A percentile compares a stretch with the other conserved stretches of the same genome.
Evolutionary conservation across 2,113 vertebrate species (phyloP).

Genomic region (Rhabdornis inornatus): DNA sequence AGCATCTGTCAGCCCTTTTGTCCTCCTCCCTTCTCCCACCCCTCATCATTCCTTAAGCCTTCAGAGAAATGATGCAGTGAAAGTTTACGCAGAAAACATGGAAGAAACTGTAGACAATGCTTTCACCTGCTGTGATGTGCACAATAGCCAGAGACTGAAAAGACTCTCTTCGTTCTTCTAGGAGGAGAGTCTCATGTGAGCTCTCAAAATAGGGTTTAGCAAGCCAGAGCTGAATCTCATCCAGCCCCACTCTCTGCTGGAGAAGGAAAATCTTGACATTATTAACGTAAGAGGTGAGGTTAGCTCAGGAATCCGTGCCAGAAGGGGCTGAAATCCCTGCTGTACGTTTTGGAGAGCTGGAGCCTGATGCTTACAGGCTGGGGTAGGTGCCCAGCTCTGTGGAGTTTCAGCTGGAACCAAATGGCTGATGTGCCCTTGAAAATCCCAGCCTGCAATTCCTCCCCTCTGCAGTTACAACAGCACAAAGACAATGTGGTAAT

Average conservation of each 20-base stretch:
- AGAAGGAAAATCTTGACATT: constrained; percentile 41
- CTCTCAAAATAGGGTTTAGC: constrained; percentile 16
- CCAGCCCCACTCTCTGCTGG: constrained; percentile 4
- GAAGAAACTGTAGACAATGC: background rate
- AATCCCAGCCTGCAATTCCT: constrained; percentile 21
- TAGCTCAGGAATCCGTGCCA: background rate
- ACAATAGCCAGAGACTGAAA: background rate
- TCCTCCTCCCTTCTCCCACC: background rate
- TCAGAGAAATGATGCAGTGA: background rate
- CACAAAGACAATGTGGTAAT: constrained; percentile 63
- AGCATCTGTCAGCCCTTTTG: background rate
- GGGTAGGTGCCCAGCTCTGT: constrained; percentile 22
- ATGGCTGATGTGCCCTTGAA: constrained; percentile 1
- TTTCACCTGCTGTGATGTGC: constrained; percentile 18
- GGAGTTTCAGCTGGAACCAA: constrained; percentile 12
- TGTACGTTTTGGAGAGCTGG: background rate
- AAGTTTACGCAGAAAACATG: background rate
- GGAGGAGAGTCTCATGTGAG: background rate
- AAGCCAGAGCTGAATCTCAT: constrained; percentile 31
- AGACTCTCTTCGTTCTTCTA: background rate
- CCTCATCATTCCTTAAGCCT: background rate
- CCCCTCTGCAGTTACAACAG: constrained; percentile 43
- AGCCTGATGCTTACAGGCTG: background rate
- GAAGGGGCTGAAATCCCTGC: constrained; percentile 9
- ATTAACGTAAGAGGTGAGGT: constrained; percentile 38